Percentiles rank a stretch among this genome's conserved stretches.
Conservation (phyloP, 1,140 invertebrate genomes). For the Papilio polyxenes region DNA sequence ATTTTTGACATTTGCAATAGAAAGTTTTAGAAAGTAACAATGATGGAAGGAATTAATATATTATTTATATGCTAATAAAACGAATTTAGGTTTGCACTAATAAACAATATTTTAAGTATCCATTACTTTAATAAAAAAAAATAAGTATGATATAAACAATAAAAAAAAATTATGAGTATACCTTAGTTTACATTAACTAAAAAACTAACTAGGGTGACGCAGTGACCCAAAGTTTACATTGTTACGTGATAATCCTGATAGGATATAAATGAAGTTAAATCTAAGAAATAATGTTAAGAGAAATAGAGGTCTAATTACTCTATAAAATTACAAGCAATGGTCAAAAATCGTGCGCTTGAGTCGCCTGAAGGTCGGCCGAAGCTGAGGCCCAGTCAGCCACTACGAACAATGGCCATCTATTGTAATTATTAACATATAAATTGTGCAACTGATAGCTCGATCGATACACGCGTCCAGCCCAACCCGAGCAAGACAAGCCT, state of each 20-base stretch:
- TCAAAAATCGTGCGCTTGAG: conserved; percentile 73
- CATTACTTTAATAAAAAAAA: no score
- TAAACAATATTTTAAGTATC: no score
- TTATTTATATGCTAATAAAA: no score
- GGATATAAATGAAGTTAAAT: background rate
- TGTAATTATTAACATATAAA: conserved; percentile 75
- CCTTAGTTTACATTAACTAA: background rate
- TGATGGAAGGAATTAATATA: no score
- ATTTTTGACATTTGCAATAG: no score
- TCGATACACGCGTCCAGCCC: conserved; percentile 46
- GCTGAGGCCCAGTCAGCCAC: conserved; percentile 65
- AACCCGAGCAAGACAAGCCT: conserved; percentile 43
- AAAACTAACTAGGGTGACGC: no score
- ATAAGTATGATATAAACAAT: no score
- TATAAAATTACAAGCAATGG: conserved; percentile 56
- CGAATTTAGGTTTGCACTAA: no score
- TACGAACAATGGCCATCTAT: conserved; percentile 76
- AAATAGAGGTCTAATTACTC: conserved; percentile 50
- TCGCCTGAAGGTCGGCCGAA: conserved; percentile 64
- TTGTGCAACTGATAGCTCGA: conserved; percentile 68
- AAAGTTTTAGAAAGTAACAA: no score
- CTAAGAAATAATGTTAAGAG: background rate
- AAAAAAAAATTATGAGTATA: background rate
- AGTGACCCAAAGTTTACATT: no score
- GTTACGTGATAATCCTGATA: no score